These are phyloP conservation scores for Pleuronectes platessa DNA, from an alignment of 2,113 vertebrate genomes.

Conservation along the genomic window DNA sequence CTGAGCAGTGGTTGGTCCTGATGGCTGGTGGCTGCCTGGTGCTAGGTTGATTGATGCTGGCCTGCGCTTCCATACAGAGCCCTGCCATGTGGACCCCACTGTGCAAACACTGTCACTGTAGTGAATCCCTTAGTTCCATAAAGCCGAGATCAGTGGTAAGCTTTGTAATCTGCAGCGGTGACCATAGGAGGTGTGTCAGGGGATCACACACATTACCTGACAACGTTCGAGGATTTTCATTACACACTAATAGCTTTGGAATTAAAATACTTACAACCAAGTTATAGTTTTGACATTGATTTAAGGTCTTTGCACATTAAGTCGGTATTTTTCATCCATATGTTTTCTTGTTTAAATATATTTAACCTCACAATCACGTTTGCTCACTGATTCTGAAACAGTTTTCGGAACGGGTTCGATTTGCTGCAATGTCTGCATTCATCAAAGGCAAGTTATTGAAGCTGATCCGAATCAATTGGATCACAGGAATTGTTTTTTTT, in stretches of 20 bases:
- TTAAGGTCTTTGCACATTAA: background rate
- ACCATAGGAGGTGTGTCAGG: slow-evolving; percentile 44
- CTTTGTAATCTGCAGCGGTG: slow-evolving; percentile 60
- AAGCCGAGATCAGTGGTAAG: slow-evolving; percentile 65
- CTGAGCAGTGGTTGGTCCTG: slow-evolving; percentile 74
- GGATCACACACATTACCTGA: slow-evolving; percentile 30
- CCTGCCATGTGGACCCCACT: slow-evolving; percentile 76
- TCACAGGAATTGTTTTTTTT: too few relatives aligned
- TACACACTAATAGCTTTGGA: too few relatives aligned
- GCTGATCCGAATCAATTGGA: too few relatives aligned
- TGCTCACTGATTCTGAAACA: too few relatives aligned
- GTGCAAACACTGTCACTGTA: slow-evolving; percentile 79
- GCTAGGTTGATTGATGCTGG: slow-evolving; percentile 78
- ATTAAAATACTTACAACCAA: background rate
- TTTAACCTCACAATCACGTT: too few relatives aligned
- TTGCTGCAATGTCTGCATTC: too few relatives aligned
- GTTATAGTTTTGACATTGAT: background rate
- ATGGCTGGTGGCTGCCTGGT: slow-evolving; percentile 69
- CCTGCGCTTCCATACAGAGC: slow-evolving; percentile 62
- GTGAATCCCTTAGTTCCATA: slow-evolving; percentile 65
- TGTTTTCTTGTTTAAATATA: too few relatives aligned
- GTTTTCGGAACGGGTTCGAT: too few relatives aligned
- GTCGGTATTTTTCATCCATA: too few relatives aligned
- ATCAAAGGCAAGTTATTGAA: too few relatives aligned
- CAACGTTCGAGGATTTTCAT: background rate